phyloP scores from a whole-genome alignment of 2,113 vertebrate species.

The Oenanthe oenanthe region DNA sequence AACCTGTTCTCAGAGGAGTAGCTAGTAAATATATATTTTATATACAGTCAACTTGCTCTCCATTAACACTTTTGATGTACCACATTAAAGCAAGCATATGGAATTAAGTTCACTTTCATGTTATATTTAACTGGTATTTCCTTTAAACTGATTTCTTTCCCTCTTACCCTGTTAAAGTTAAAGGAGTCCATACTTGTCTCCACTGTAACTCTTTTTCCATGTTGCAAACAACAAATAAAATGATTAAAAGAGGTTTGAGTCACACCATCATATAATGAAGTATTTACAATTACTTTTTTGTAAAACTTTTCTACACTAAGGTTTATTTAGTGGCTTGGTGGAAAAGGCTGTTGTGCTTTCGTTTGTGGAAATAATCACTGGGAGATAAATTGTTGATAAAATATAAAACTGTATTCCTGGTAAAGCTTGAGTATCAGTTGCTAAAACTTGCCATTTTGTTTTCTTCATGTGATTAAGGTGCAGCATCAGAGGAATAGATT shows the following conservation, averaged over 20 bases:
- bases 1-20: conserved; percentile 21
- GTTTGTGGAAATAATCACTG: not conserved
- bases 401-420: not conserved
- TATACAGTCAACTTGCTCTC: not conserved
- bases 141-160: conserved; percentile 17
- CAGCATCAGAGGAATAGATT: not conserved
- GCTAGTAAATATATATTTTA: conserved; percentile 2
- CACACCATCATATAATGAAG: not conserved
- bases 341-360: not conserved
- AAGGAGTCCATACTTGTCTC: not conserved
- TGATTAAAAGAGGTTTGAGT: not conserved
- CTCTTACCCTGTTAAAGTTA: not conserved
- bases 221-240: not conserved
- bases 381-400: not conserved
- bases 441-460: not conserved
- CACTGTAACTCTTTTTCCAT: not conserved
- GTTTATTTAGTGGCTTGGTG: not conserved
- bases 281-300: not conserved
- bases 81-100: conserved; percentile 55
- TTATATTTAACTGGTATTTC: conserved; percentile 43
- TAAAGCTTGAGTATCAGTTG: accelerated
- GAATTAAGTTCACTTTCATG: conserved; percentile 49
- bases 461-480: not conserved
- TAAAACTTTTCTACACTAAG: not conserved
- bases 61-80: conserved; percentile 50